Base-by-base conservation (phyloP, 2,888 invertebrate species). In the Acrocyrtus sp. region DNA sequence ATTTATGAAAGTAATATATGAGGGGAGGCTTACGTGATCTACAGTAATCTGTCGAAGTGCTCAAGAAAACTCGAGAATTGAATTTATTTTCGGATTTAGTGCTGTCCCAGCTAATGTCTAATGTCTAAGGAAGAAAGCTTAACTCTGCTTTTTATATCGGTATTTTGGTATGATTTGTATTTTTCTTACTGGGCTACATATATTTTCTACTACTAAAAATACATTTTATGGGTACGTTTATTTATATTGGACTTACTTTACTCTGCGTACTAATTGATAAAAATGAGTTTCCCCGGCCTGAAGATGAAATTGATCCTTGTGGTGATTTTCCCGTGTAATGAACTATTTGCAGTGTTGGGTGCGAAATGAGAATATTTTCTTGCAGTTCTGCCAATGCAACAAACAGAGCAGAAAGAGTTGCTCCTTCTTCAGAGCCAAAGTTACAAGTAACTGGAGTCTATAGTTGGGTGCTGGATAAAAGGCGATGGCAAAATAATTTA, bases 391-490 rank as follows among this genome's bases (percentile, higher is more conserved):
- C 12, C 10, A 47, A n/a, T 12, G n/a, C 5, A 54, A 29, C 17
- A 34, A 34, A 34, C 27, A n/a, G 27, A 6, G 12, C 17, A 47
- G 47, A 8, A 17, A 29, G 26, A 34, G 66, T 48, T 66, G 57
- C 48, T 60, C 61, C 29, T 39, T 34, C 68, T 69, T 53, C 27
- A 22, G 26, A 47, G 54, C 24, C 50, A 19, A 61, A 60, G 34
- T 61, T 43, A 53, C 60, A 69, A 69, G 68, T 69, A 69, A 69
- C 10, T 17, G 21, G 21, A 51, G 27, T 50, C 43, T 6, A 43
- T 29, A 39, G 41, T 51, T 58, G 43, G 57, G 22, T 51, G 41
- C 29, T 50, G 68, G 68, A 61, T 53, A 69, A 69, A 69, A 54
- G 47, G 48, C 54, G 60, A 60, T 26, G 24, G 39, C 29, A 24